Percentiles rank a stretch among this genome's conserved stretches.
These are phyloP conservation scores for Helarctos malayanus DNA, from an alignment of 2,797 vertebrate species.

Conservation along the genomic window DNA sequence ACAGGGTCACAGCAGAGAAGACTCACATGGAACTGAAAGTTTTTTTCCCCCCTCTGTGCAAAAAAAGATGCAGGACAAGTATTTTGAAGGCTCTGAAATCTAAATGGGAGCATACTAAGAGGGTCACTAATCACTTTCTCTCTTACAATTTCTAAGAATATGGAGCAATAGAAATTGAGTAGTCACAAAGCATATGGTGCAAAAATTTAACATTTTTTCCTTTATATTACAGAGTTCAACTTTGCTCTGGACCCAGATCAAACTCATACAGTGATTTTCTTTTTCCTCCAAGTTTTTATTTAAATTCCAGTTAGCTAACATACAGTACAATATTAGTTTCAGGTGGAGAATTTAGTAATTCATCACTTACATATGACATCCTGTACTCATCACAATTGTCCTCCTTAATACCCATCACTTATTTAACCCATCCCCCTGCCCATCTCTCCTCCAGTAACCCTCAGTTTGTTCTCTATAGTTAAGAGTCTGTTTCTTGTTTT, in stretches of 20 bases:
- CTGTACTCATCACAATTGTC: neutral
- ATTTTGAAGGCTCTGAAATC: conserved; percentile 25
- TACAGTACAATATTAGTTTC: neutral
- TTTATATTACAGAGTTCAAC: conserved; percentile 5
- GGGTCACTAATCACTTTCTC: neutral
- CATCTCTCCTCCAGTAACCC: neutral
- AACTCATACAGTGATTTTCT: neutral
- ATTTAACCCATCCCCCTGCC: neutral
- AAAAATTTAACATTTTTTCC: neutral
- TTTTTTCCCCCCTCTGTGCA: neutral
- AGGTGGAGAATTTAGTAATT: neutral
- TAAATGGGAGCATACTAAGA: conserved; percentile 30
- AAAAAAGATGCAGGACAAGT: neutral
- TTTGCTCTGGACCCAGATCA: neutral
- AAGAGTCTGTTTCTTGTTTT: neutral
- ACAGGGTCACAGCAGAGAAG: neutral
- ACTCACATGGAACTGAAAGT: neutral
- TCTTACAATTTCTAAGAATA: neutral
- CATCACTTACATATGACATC: neutral
- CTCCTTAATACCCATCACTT: neutral
- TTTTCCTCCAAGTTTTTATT: neutral
- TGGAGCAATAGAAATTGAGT: conserved; percentile 10
- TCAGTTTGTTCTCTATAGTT: neutral
- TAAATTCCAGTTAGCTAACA: neutral
- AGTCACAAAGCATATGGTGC: conserved; percentile 19